Evolutionary conservation across 2,888 invertebrate species (phyloP).

Genomic region (Crepidodera aurea): DNA sequence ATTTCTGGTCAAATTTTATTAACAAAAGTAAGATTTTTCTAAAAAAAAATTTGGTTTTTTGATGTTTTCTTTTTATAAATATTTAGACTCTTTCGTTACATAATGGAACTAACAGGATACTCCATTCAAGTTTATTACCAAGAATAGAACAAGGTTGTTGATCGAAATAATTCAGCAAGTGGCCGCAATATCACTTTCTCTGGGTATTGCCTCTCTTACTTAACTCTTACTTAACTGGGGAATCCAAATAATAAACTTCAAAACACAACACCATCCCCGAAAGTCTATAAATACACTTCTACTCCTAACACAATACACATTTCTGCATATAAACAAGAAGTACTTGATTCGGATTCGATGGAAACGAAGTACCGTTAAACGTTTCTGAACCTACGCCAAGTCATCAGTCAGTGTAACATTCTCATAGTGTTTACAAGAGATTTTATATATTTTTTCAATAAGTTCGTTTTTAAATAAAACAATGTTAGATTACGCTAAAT

Average conservation of each 20-base stretch:
- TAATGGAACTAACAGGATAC: neutral
- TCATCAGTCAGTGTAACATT: slow-evolving; percentile 8
- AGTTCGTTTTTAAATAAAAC: slow-evolving; percentile 10
- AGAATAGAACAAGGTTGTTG: slow-evolving; percentile 32
- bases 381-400: slow-evolving; percentile 3
- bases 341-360: slow-evolving; percentile 13
- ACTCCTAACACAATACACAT: neutral
- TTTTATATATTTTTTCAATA: no score
- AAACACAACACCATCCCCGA: slow-evolving; percentile 36
- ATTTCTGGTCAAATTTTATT: no score
- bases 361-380: slow-evolving; percentile 20
- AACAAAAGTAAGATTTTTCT: no score
- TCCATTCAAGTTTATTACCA: slow-evolving; percentile 42
- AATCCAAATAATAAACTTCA: slow-evolving; percentile 34
- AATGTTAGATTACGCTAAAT: slow-evolving; percentile 61
- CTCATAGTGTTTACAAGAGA: neutral
- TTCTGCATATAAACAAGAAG: slow-evolving; percentile 3
- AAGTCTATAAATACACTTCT: slow-evolving; percentile 35
- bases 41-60: no score
- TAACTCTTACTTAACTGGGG: slow-evolving; percentile 46
- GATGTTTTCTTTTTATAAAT: no score
- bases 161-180: slow-evolving; percentile 28
- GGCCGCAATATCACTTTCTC: slow-evolving; percentile 58
- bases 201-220: slow-evolving; percentile 51
- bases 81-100: neutral